Conservation (phyloP, 2,888 invertebrate genomes). For the Spicauda simplicius region DNA sequence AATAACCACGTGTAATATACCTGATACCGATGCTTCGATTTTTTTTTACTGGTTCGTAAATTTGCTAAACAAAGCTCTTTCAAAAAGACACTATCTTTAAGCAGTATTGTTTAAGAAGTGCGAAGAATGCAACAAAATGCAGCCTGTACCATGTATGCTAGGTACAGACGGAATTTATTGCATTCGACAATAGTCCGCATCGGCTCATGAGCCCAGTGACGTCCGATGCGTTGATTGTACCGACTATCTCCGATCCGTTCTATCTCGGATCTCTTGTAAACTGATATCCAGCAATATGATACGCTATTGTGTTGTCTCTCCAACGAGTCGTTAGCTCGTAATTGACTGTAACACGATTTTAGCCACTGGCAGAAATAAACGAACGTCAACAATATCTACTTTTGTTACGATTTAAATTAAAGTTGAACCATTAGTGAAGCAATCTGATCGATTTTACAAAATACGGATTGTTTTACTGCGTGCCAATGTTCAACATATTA, state of each 20-base stretch:
- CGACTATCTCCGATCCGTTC: slow-evolving; percentile 40
- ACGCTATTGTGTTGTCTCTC: slow-evolving; percentile 72
- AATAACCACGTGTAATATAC: no score
- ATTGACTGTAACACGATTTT: slow-evolving; percentile 57
- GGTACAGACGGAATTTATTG: not conserved
- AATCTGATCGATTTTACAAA: slow-evolving; percentile 6
- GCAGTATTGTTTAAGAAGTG: no score
- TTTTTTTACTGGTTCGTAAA: no score
- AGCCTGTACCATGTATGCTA: no score
- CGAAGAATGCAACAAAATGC: no score
- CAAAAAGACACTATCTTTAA: not conserved
- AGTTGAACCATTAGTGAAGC: slow-evolving; percentile 17
- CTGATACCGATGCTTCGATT: no score
- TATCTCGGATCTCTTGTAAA: slow-evolving; percentile 61
- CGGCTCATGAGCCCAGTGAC: slow-evolving; percentile 14
- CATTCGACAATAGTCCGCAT: not conserved
- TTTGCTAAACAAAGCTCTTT: no score
- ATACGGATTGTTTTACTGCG: not conserved
- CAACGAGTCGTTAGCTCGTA: slow-evolving; percentile 54
- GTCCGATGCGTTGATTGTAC: slow-evolving; percentile 26
- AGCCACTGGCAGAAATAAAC: slow-evolving; percentile 32
- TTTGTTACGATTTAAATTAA: slow-evolving; percentile 31
- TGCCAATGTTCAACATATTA: no score
- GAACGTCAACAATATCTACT: slow-evolving; percentile 20
- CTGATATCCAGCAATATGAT: slow-evolving; percentile 67